Conservation (phyloP, 2,797 vertebrate genomes). For the Florisuga fusca region DNA sequence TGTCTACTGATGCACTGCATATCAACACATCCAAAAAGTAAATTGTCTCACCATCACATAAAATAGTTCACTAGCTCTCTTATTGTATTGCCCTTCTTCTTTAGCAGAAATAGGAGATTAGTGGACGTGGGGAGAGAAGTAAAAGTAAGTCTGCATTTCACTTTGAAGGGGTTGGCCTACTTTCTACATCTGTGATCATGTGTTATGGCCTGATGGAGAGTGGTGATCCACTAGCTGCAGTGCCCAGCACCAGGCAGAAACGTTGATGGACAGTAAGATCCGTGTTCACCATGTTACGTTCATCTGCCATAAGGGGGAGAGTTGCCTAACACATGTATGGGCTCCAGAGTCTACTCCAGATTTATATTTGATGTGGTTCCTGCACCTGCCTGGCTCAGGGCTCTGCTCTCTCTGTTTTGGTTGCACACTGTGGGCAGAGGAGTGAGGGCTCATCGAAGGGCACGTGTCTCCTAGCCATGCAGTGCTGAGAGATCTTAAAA, state of each 20-base stretch:
- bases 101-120: not conserved
- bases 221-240: not conserved
- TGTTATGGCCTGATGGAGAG: not conserved
- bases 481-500: not conserved
- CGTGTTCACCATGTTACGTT: accelerated
- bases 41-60: not conserved
- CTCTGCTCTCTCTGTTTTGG: not conserved
- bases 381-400: not conserved
- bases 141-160: not conserved
- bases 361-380: not conserved
- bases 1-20: not conserved
- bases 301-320: accelerated
- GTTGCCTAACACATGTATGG: not conserved
- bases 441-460: not conserved
- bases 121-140: not conserved
- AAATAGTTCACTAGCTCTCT: not conserved
- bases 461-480: not conserved
- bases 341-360: not conserved
- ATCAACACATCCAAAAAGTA: constrained; percentile 7
- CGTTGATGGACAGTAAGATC: not conserved
- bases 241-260: not conserved
- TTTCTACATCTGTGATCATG: not conserved
- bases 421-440: not conserved
- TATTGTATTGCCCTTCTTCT: not conserved
- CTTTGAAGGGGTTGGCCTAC: not conserved